Evolutionary conservation across 2,888 invertebrate genomes (phyloP), one percentile per base, ranked within the genome.

Genomic region (Campaea margaritaria): DNA sequence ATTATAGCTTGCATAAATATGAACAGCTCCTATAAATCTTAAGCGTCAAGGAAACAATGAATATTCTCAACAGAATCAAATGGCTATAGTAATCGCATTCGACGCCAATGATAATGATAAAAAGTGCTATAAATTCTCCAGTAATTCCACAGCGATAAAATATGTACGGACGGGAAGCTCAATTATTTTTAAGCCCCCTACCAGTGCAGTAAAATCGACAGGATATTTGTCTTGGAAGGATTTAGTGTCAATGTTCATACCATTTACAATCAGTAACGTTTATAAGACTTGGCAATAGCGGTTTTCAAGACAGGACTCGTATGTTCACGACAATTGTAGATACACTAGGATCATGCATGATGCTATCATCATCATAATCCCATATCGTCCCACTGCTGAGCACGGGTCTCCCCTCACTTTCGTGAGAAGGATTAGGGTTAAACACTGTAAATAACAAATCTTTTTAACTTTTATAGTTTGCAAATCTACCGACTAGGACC

Each of bases 141-240:
- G 57, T 58, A 63, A 58, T 58, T 63, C 53, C 52, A 42, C 55
- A 11, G 52, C 56, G 44, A 66, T 65, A 58, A 62, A 53, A 53
- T 61, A 69, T 67, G 58, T 68, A 67, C 46, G 50, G 43, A 62
- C 63, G 62, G 68, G 69, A 72, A 67, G 65, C 60, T 76, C 78
- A 83, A 86, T 84, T 85, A 83, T 78, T 78, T 77, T 79, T 75
- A 70, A 77, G 69, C 75, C 81, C 81, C 86, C 81, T 73, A 79
- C 79, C 69, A 69, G 69, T 72, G 64, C 58, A 64, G 66, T 74
- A 76, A 83, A 82, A 78, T 78, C 69, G 73, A 75, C 72, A 73
- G 69, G 73, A 75, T 76, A 79, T 80, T 85, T 81, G 83, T 83
- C 79, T 80, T 75, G 58, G 52, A 65, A 74, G 72, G 73, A 76